A percentile compares a stretch with the other conserved stretches of the same genome.
phyloP scores from a whole-genome alignment of 2,113 vertebrate species.

The Oceanites oceanicus region DNA sequence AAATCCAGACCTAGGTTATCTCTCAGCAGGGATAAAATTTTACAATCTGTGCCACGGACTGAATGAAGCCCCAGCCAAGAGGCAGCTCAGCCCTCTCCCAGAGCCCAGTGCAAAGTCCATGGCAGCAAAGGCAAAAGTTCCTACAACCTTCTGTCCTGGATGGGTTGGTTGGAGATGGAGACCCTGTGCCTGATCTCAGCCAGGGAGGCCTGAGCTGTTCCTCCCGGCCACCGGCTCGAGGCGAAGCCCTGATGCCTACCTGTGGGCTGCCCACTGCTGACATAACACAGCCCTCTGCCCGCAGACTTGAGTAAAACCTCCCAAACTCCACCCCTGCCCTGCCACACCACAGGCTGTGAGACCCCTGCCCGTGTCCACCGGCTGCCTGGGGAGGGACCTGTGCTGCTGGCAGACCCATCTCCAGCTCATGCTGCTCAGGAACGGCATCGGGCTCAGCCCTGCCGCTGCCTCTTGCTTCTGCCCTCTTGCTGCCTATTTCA shows the following conservation, averaged over 20 bases:
- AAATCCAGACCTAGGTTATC: background rate
- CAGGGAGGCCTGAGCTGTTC: background rate
- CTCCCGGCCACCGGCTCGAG: accelerated
- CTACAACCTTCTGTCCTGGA: background rate
- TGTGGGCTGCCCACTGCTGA: background rate
- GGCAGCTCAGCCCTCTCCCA: background rate
- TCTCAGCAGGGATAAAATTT: constrained; percentile 20
- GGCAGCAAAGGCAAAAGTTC: background rate
- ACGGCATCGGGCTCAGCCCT: background rate
- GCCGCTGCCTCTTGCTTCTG: background rate
- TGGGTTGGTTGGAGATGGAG: background rate
- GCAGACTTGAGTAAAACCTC: background rate
- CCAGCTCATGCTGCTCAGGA: background rate
- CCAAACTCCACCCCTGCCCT: background rate
- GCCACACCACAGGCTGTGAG: background rate
- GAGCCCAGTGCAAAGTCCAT: background rate
- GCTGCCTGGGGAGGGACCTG: background rate
- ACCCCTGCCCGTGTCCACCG: background rate
- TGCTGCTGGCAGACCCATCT: background rate
- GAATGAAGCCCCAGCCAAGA: background rate
- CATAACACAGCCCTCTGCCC: background rate
- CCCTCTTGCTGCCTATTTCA: background rate
- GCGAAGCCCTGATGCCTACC: background rate
- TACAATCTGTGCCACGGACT: background rate
- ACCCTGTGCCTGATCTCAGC: background rate